A percentile compares a stretch with the other conserved stretches of the same genome.
Evolutionary conservation across 2,888 invertebrate species (phyloP).

Genomic region (Oscheius onirici): DNA sequence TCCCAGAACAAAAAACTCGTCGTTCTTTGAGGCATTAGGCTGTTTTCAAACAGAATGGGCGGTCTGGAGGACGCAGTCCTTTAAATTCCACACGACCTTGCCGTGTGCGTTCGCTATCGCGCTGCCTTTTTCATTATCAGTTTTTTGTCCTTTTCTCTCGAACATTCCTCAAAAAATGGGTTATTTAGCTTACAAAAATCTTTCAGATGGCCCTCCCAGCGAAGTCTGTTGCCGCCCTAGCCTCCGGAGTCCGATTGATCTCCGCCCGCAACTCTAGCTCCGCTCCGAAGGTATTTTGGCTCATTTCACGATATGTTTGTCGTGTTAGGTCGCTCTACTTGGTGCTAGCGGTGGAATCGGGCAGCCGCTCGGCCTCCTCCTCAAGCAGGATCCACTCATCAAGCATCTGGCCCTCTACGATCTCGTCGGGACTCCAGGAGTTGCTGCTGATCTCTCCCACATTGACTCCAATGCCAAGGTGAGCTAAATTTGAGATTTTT

Average conservation of each 20-base stretch:
- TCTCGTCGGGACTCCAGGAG: constrained; percentile 92
- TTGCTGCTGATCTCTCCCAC: constrained; percentile 95
- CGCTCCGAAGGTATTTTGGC: constrained; percentile 46
- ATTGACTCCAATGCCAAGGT: constrained; percentile 86
- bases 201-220: constrained; percentile 52
- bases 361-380: constrained; percentile 89
- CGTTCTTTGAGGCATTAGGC: too few species aligned
- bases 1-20: too few species aligned
- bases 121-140: neutral
- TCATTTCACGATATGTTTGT: neutral
- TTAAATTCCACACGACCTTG: neutral
- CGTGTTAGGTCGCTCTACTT: constrained; percentile 86
- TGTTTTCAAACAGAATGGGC: constrained; percentile 2
- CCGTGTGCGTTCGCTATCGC: neutral
- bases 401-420: constrained; percentile 88
- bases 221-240: constrained; percentile 42
- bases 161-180: too few species aligned
- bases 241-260: constrained; percentile 41
- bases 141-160: neutral
- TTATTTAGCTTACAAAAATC: neutral
- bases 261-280: constrained; percentile 57
- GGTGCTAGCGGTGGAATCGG: constrained; percentile 98
- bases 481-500: neutral
- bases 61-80: constrained; percentile 4
- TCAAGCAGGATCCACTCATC: constrained; percentile 81